A percentile compares a stretch with the other conserved stretches of the same genome.
Conservation (phyloP, 2,797 vertebrate species). For the Anas capensis region DNA sequence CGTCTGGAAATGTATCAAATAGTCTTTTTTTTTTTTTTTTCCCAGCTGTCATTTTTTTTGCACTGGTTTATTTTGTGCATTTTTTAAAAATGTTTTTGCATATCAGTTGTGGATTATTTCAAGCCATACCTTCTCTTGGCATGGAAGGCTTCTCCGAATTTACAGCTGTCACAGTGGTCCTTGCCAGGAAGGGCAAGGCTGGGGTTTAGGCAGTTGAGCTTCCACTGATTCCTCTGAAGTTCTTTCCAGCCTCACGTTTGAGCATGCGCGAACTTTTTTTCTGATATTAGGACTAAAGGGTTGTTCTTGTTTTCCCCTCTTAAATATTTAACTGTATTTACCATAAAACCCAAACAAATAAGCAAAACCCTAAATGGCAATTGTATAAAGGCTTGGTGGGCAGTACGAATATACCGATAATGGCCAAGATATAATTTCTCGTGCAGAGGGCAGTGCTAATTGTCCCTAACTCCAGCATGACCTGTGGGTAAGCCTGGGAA, state of each 20-base stretch:
- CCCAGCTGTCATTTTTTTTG: neutral
- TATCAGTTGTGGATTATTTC: slow-evolving; percentile 32
- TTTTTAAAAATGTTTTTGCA: neutral
- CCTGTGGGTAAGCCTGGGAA: neutral
- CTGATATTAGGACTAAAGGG: fast-evolving
- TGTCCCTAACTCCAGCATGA: neutral
- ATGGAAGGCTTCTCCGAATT: neutral
- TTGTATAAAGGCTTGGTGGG: neutral
- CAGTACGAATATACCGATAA: neutral
- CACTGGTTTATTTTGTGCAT: neutral
- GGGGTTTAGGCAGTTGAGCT: neutral
- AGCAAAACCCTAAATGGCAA: neutral
- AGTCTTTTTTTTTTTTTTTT: neutral
- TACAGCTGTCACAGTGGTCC: neutral
- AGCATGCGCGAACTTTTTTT: neutral
- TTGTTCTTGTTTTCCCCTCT: neutral
- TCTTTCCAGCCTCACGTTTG: neutral
- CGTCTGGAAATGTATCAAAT: neutral
- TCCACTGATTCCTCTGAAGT: neutral
- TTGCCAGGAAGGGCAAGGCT: neutral
- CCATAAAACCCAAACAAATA: neutral
- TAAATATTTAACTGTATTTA: neutral
- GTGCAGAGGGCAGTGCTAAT: neutral
- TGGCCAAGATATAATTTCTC: neutral
- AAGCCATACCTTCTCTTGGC: neutral